These are phyloP conservation scores for Sylvilagus bachmani DNA, from an alignment of 2,113 vertebrate genomes.

Conservation along the genomic window DNA sequence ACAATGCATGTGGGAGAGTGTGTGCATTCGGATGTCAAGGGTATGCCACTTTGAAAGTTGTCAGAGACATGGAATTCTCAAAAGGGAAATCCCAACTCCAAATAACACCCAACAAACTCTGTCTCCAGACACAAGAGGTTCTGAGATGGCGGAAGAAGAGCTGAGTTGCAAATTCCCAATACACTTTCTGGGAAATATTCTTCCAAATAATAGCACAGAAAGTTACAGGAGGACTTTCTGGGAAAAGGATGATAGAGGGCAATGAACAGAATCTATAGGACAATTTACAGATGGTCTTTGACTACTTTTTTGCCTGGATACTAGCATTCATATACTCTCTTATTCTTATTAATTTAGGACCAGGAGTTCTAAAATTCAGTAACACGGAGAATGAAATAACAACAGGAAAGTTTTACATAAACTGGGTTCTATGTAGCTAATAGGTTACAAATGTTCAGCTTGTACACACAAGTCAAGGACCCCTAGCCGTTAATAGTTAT, in stretches of 20 bases:
- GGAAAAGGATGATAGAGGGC: rapidly evolving
- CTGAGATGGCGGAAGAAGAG: rapidly evolving
- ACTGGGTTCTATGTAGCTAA: not conserved
- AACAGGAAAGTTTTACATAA: not conserved
- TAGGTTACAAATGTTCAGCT: rapidly evolving
- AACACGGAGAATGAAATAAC: no score
- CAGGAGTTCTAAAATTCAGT: not conserved
- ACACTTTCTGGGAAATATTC: not conserved
- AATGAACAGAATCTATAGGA: rapidly evolving
- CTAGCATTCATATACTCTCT: not conserved
- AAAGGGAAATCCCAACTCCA: not conserved
- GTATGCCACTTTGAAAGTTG: not conserved
- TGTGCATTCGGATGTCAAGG: rapidly evolving
- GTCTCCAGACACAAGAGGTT: rapidly evolving
- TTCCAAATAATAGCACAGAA: rapidly evolving
- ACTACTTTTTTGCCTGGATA: rapidly evolving
- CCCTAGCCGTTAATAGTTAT: rapidly evolving
- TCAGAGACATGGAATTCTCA: not conserved
- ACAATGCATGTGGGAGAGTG: not conserved
- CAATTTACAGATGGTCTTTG: rapidly evolving
- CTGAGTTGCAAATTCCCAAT: rapidly evolving
- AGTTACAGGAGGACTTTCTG: not conserved
- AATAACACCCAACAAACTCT: not conserved
- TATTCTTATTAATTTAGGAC: no score
- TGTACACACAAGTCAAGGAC: rapidly evolving